Percentiles rank a stretch among this genome's conserved stretches.
Conservation (phyloP, 2,888 invertebrate species). For the Drosophila paramelanica region DNA sequence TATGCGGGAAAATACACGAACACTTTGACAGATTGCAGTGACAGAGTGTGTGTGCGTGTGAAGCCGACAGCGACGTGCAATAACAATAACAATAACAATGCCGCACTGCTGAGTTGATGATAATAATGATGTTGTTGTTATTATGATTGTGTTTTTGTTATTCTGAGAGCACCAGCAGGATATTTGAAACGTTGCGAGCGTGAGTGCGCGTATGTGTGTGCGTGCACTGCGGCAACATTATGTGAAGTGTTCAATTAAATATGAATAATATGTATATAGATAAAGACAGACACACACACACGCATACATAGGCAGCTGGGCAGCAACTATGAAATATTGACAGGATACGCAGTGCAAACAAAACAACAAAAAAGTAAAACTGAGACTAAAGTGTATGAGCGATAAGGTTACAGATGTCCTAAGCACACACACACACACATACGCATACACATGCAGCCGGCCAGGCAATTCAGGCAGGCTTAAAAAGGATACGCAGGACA, state of each 20-base stretch:
- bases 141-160: conserved; percentile 48
- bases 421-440: conserved; percentile 48
- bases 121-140: conserved; percentile 32
- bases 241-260: conserved; percentile 69
- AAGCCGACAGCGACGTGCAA: conserved; percentile 15
- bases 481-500: conserved; percentile 55
- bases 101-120: conserved; percentile 43
- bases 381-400: conserved; percentile 60
- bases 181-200: conserved; percentile 51
- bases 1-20: conserved; percentile 37
- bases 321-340: conserved; percentile 68
- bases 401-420: conserved; percentile 80
- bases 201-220: conserved; percentile 22
- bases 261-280: conserved; percentile 45
- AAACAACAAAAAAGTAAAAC: conserved; percentile 47
- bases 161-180: conserved; percentile 72
- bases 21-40: conserved; percentile 10
- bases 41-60: conserved; percentile 1
- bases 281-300: conserved; percentile 12
- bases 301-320: conserved; percentile 45
- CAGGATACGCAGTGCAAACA: conserved; percentile 48
- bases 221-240: conserved; percentile 49
- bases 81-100: conserved; percentile 57
- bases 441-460: conserved; percentile 5
- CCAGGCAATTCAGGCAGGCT: conserved; percentile 44